A percentile compares a stretch with the other conserved stretches of the same genome.
phyloP scores from a whole-genome alignment of 92 coral and sea anemone genomes.

The Siderastrea radians region DNA sequence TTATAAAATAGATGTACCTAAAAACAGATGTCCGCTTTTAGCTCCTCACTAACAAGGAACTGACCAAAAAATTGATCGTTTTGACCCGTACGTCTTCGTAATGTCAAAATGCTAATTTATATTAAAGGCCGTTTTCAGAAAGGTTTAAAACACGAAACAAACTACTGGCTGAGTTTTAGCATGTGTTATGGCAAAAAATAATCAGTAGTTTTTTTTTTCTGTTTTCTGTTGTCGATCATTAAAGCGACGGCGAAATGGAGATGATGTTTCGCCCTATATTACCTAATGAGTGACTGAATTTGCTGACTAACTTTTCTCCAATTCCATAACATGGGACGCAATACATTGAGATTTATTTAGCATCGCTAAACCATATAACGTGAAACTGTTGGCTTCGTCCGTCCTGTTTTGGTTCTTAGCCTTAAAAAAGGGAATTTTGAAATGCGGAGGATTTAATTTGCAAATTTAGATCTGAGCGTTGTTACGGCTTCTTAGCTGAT shows the following conservation, averaged over 20 bases:
- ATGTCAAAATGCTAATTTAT: constrained; percentile 52
- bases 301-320: constrained; percentile 22
- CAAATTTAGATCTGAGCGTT: constrained; percentile 24
- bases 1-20: constrained; percentile 40
- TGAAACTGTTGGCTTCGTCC: neutral
- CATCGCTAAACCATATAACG: too few relatives aligned
- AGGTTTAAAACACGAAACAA: constrained; percentile 2
- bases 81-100: constrained; percentile 66
- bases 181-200: neutral
- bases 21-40: constrained; percentile 61
- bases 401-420: neutral
- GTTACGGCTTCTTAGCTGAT: constrained; percentile 1
- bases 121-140: constrained; percentile 8
- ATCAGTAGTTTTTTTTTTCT: neutral
- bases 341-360: neutral
- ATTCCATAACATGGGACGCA: neutral
- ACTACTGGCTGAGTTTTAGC: neutral
- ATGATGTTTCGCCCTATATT: constrained; percentile 11
- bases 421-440: neutral
- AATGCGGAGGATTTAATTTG: constrained; percentile 7
- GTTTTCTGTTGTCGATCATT: constrained; percentile 21
- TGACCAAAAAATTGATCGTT: constrained; percentile 61
- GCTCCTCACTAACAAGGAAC: neutral
- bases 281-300: neutral
- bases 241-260: constrained; percentile 13